Base-by-base conservation (phyloP, 2,888 invertebrate species). In the Mesorhabditis spiculigera region DNA sequence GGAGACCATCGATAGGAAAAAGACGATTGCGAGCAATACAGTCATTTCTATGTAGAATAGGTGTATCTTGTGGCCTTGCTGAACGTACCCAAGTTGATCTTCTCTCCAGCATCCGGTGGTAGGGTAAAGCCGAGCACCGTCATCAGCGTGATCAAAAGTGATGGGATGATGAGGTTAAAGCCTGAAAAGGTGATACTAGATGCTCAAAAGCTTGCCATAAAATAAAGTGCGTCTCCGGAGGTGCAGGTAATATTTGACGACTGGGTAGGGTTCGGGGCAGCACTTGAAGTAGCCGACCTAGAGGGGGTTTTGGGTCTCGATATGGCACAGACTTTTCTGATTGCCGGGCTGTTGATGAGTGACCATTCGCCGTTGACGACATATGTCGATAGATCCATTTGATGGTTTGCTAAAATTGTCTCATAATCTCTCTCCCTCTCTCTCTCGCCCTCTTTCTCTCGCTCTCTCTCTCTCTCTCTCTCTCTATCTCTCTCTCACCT, bases 81-180 rank as follows among this genome's bases (percentile, higher is more conserved):
- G 10, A 2, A 44, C 68, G 58, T 90, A 93, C 94, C 94, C 88
- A 97, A 90, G 81, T 96, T 95, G 82, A 98, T 91, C 89, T 98
- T 97, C 89, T 97, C 97, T 87, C 97, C 97, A 78, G 95, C 96
- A 89, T 97, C 97, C 80, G 96, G 96, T 84, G 97, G 97, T 87
- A 98, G 90, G 81, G 95, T 95, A 90, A 98, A 98, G 82, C 95
- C 95, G 83, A 98, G 90, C 82, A 98, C 91, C 77, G 97, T 95
- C 95, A 98, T 95, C 82, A 96, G 94, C 83, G 96, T 95, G 87
- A 98, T 96, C 87, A 97, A 91, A 86, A 97, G 94, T 88, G 96
- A 96, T 81, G 97, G 97, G 87, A 97, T 94, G 88, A 97, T 96
- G 87, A 97, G 91, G 90, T 98, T 98, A 91, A 97, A 96, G 90